These are phyloP conservation scores for Pagetopsis macropterus DNA, from an alignment of 2,797 vertebrate genomes.

Conservation along the genomic window DNA sequence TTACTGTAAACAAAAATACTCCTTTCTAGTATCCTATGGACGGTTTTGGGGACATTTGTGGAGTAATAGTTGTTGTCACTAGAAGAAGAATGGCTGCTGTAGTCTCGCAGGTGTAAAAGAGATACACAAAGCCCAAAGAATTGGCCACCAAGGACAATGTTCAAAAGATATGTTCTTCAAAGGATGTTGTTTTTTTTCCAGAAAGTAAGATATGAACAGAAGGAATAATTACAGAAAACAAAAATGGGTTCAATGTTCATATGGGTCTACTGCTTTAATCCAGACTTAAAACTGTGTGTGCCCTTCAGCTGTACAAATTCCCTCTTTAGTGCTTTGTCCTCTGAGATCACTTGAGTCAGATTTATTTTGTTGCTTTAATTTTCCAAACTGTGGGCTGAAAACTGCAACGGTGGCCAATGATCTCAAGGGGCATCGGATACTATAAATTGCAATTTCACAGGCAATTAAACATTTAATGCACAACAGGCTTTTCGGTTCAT, in stretches of 20 bases:
- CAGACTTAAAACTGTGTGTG: background rate
- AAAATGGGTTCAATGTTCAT: background rate
- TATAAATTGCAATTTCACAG: slow-evolving; percentile 76
- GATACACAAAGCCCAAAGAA: too few species aligned
- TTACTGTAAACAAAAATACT: background rate
- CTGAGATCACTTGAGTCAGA: slow-evolving; percentile 53
- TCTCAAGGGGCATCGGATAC: slow-evolving; percentile 51
- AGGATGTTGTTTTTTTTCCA: too few species aligned
- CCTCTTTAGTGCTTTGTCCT: slow-evolving; percentile 27
- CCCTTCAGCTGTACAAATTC: slow-evolving; percentile 2
- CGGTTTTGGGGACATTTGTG: background rate
- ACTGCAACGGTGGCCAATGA: slow-evolving; percentile 15
- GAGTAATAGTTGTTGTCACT: too few species aligned
- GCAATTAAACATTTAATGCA: slow-evolving; percentile 33
- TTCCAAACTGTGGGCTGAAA: slow-evolving; percentile 54
- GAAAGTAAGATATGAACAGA: background rate
- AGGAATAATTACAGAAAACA: background rate
- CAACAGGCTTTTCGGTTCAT: slow-evolving; percentile 17
- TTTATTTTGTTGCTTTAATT: slow-evolving; percentile 57
- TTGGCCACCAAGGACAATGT: background rate
- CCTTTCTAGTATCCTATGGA: background rate
- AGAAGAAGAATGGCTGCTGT: too few species aligned
- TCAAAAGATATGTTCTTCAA: too few species aligned
- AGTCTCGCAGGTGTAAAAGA: too few species aligned
- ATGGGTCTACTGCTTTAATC: background rate